Percentiles rank a stretch among this genome's conserved stretches.
phyloP scores from a whole-genome alignment of 2,888 invertebrate genomes.

The Xestoiulus laeticollis region DNA sequence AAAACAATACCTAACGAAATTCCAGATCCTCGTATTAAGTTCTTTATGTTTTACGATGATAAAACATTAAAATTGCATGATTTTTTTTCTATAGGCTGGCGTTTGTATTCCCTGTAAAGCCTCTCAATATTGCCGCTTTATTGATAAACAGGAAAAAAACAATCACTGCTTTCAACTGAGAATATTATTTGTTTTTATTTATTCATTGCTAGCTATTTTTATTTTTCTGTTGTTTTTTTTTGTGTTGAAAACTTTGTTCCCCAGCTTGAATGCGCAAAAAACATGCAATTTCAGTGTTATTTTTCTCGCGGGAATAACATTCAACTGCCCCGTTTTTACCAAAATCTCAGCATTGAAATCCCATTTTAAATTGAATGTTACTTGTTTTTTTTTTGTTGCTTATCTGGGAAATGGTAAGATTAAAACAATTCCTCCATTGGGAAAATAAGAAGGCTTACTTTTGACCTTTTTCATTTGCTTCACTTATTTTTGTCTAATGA shows the following conservation, averaged over 20 bases:
- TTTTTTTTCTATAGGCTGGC: background rate
- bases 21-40: conserved; percentile 14
- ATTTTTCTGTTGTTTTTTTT: background rate
- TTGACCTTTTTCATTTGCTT: background rate
- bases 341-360: background rate
- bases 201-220: background rate
- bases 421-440: background rate
- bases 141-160: background rate
- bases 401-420: background rate
- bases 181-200: conserved; percentile 32
- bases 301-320: background rate
- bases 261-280: background rate
- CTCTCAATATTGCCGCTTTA: background rate
- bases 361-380: conserved; percentile 18
- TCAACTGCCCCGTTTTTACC: background rate
- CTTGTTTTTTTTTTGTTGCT: background rate
- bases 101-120: background rate
- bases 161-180: background rate
- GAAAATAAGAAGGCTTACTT: background rate
- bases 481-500: background rate
- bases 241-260: background rate
- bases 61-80: conserved; percentile 21
- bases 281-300: background rate
- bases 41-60: conserved; percentile 30
- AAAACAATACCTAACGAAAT: background rate